These are phyloP conservation scores for Luscinia megarhynchos DNA, from an alignment of 2,797 vertebrate species.

Conservation along the genomic window DNA sequence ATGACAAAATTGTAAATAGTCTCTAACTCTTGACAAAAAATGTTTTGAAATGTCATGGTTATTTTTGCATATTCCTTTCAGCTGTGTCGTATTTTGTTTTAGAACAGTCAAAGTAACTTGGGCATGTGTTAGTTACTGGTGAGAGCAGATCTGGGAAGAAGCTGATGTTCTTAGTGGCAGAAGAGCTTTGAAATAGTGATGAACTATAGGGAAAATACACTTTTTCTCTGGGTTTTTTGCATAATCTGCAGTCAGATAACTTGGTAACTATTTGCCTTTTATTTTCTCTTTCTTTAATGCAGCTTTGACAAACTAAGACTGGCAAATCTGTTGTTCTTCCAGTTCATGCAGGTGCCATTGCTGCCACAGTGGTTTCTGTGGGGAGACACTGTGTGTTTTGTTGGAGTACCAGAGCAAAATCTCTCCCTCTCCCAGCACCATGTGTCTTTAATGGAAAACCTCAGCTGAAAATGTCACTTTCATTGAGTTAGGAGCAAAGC, in stretches of 20 bases:
- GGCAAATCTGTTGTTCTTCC: background rate
- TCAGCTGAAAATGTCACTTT: background rate
- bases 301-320: background rate
- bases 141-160: background rate
- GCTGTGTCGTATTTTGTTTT: background rate
- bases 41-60: fast-evolving
- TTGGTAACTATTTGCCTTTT: background rate
- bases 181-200: background rate
- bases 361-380: fast-evolving
- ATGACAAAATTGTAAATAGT: background rate
- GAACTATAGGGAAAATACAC: background rate
- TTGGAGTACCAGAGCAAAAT: background rate
- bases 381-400: background rate
- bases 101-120: background rate
- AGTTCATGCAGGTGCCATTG: background rate
- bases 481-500: background rate
- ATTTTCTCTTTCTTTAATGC: background rate
- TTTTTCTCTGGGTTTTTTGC: background rate
- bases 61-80: background rate
- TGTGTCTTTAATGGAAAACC: background rate
- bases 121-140: background rate
- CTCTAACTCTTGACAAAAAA: background rate
- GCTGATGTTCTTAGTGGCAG: background rate
- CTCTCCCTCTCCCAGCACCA: background rate
- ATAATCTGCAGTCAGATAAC: background rate